Evolutionary conservation across 2,888 invertebrate species (phyloP), one percentile per base, ranked within the genome.

Genomic region (Aquatica leii): DNA sequence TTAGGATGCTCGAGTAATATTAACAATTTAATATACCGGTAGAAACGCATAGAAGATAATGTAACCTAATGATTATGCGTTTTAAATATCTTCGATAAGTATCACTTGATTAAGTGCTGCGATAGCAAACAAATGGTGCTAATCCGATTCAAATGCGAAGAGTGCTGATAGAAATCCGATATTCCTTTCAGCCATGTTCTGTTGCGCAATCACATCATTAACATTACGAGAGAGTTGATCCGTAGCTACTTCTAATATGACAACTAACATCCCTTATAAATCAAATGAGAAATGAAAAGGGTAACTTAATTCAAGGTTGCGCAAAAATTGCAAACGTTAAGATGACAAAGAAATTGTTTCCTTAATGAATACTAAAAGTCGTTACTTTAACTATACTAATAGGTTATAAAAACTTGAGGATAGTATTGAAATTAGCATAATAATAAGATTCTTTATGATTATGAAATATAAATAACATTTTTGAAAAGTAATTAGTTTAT

Each of bases 141-240:
- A 76, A 76, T 76, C 76, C 75, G 72, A 73, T 76, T 72, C 71
- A 54, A 66, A 71, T 65, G 67, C 65, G 72, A 72, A 66, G 66
- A 71, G 71, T 71, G 62, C 66, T 51, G 37, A 31, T 51, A 66
- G 71, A 70, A 75, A 76, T 75, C 72, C 71, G 76, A 76, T 76
- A 73, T 72, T 74, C 70, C 69, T 75, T 76, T 73, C 70, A 67
- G 24, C 6, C 6, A 24, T 24, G 24, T 24, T 24, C 24, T 2
- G 24, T 24, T 6, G 24, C 24, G 24, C 24, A 49, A 56, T 56
- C 70, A 72, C 70, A 71, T 72, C 71, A 74, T 72, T 69, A 73
- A 66, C 69, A 69, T 62, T 60, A 62, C 58, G 51, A 49, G 31
- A 14, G 55, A 59, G 50, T 40, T 14, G 55, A 21, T 40, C 57